Conservation (phyloP, 2,888 invertebrate genomes). For the Boloria selene region DNA sequence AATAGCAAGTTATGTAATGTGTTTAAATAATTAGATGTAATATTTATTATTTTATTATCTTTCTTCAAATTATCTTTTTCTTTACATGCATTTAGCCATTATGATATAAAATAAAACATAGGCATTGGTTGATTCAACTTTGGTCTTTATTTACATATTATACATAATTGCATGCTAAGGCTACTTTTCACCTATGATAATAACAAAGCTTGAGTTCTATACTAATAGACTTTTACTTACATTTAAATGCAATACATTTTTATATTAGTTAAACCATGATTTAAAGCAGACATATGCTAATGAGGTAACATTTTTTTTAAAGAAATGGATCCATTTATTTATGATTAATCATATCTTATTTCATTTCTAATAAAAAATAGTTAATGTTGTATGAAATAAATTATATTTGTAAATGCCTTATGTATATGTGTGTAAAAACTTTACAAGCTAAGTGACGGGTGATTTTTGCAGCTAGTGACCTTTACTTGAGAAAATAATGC, state of each 20-base stretch:
- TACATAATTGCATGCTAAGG: slow-evolving; percentile 30
- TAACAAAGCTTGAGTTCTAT: neutral
- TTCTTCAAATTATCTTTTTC: too few species aligned
- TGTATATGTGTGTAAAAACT: slow-evolving; percentile 11
- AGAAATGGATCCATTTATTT: too few species aligned
- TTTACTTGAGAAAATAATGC: slow-evolving; percentile 18
- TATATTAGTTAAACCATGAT: slow-evolving; percentile 11
- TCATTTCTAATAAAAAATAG: slow-evolving; percentile 3
- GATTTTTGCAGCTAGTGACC: slow-evolving; percentile 22
- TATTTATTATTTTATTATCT: too few species aligned
- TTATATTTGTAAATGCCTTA: slow-evolving; percentile 4
- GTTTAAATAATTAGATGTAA: too few species aligned
- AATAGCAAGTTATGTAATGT: too few species aligned
- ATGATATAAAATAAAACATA: slow-evolving; percentile 14
- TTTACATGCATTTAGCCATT: too few species aligned
- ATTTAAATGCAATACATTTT: slow-evolving; percentile 21
- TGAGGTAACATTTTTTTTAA: neutral
- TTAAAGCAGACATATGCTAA: slow-evolving; percentile 6
- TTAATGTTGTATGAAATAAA: slow-evolving; percentile 7
- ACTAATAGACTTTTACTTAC: slow-evolving; percentile 4
- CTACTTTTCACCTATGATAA: slow-evolving; percentile 19
- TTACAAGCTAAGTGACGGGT: slow-evolving; percentile 18
- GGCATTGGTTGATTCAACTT: slow-evolving; percentile 32
- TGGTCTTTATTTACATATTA: slow-evolving; percentile 42
- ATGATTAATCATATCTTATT: slow-evolving; percentile 11